phyloP scores from a whole-genome alignment of 1,140 invertebrate genomes.

The Zaprionus vittiger region DNA sequence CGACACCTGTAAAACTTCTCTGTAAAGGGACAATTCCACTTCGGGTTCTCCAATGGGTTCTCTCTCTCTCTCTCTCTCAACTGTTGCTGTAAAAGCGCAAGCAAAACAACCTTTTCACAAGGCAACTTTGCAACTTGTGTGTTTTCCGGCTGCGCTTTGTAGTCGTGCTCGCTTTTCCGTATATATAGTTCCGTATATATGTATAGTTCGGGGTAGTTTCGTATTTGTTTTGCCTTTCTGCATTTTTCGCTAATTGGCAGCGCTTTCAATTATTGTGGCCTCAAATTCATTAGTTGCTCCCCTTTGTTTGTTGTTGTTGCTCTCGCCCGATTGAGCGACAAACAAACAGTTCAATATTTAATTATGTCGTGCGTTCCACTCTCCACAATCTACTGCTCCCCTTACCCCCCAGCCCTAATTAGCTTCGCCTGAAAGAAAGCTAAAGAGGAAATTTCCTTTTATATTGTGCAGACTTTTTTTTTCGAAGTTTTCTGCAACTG shows the following conservation, averaged over 20 bases:
- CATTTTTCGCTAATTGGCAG: conserved; percentile 47
- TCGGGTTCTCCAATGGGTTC: not conserved
- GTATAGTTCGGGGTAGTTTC: conserved; percentile 8
- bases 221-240: conserved; percentile 27
- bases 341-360: conserved; percentile 43
- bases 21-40: conserved; percentile 11
- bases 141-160: conserved; percentile 10
- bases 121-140: conserved; percentile 11
- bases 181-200: not conserved
- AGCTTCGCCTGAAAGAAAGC: conserved; percentile 13
- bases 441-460: conserved; percentile 9
- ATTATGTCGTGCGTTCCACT: conserved; percentile 20
- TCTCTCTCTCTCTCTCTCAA: not conserved
- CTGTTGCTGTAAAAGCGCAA: conserved; percentile 17
- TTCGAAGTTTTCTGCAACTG: conserved; percentile 7
- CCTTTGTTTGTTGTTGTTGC: not conserved
- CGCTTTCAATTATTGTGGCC: conserved; percentile 47
- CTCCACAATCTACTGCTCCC: not conserved
- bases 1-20: conserved; percentile 26
- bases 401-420: not conserved
- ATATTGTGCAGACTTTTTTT: conserved; percentile 2
- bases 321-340: conserved; percentile 22
- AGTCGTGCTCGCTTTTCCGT: not conserved
- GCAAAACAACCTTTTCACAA: conserved; percentile 11
- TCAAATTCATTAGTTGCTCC: conserved; percentile 30